Evolutionary conservation across 1,140 invertebrate genomes (phyloP).

Genomic region (Drosophila lacteicornis): DNA sequence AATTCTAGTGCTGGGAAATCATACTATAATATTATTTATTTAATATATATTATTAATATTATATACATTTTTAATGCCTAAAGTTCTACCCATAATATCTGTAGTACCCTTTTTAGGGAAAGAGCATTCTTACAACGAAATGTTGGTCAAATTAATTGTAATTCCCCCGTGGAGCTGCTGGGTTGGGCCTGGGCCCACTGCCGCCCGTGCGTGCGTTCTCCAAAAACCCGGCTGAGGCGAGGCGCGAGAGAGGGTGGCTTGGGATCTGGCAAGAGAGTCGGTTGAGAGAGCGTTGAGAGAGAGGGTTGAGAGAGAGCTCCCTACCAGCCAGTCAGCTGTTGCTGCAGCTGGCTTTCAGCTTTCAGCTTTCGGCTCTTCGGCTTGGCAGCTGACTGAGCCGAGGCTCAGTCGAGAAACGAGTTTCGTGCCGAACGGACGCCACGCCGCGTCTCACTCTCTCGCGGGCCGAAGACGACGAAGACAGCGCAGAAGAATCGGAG

Average conservation of each 20-base stretch:
- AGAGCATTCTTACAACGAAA: not conserved
- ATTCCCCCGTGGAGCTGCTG: slow-evolving; percentile 21
- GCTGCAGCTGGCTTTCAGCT: slow-evolving; percentile 22
- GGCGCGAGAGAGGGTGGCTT: too few relatives aligned
- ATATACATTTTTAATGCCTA: not conserved
- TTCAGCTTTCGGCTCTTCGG: slow-evolving; percentile 12
- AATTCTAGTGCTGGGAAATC: too few relatives aligned
- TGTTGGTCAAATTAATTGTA: slow-evolving; percentile 50
- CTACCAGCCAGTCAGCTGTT: slow-evolving; percentile 14
- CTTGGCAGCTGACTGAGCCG: slow-evolving; percentile 52
- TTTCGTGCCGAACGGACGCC: slow-evolving; percentile 76
- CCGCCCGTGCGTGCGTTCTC: slow-evolving; percentile 18
- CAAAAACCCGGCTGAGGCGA: not conserved
- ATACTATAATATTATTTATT: too few relatives aligned
- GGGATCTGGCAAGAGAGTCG: not conserved
- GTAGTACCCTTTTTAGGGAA: not conserved
- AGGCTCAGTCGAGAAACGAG: slow-evolving; percentile 73
- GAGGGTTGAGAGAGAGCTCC: slow-evolving; percentile 1
- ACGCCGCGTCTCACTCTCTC: slow-evolving; percentile 53
- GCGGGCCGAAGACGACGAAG: slow-evolving; percentile 8
- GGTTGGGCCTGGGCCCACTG: slow-evolving; percentile 1
- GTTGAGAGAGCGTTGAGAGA: slow-evolving; percentile 2
- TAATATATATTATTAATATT: too few relatives aligned
- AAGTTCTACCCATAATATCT: not conserved
- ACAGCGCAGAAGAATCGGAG: slow-evolving; percentile 10